Conservation (phyloP, 2,113 vertebrate genomes). For the Ochotona princeps region DNA sequence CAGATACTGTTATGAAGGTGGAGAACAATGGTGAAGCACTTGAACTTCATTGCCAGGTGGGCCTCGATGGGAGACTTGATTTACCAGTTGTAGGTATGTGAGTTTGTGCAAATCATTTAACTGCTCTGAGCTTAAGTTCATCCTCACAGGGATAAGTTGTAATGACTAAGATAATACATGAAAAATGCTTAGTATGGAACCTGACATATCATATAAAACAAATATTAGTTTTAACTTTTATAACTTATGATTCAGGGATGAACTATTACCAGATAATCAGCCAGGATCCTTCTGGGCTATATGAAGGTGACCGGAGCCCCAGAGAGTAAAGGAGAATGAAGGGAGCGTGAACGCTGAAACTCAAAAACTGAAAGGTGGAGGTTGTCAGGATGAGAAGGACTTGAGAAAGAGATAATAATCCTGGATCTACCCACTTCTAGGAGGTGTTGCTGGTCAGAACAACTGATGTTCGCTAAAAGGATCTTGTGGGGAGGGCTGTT, state of each 20-base stretch:
- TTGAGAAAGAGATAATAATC: not conserved
- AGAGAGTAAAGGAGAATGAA: not conserved
- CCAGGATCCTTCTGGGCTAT: not conserved
- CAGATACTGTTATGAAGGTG: not conserved
- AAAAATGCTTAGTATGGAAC: not conserved
- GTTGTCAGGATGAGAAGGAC: not conserved
- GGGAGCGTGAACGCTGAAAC: not conserved
- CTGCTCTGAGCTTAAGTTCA: not conserved
- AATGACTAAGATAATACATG: not conserved
- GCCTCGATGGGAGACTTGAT: not conserved
- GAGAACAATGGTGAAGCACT: not conserved
- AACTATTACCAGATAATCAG: not conserved
- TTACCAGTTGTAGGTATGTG: not conserved
- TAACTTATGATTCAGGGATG: not conserved
- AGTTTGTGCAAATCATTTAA: constrained; percentile 2
- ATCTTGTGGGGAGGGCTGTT: not conserved
- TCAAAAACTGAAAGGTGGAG: not conserved
- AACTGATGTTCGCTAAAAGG: not conserved
- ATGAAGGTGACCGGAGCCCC: not conserved
- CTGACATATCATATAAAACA: not conserved
- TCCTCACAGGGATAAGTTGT: not conserved
- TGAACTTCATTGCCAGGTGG: not conserved
- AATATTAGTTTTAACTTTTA: not conserved
- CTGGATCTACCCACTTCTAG: not conserved
- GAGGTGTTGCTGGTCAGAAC: not conserved